A percentile compares a stretch with the other conserved stretches of the same genome.
Evolutionary conservation across 2,113 vertebrate genomes (phyloP).

Genomic region (Chelonoidis abingdonii): DNA sequence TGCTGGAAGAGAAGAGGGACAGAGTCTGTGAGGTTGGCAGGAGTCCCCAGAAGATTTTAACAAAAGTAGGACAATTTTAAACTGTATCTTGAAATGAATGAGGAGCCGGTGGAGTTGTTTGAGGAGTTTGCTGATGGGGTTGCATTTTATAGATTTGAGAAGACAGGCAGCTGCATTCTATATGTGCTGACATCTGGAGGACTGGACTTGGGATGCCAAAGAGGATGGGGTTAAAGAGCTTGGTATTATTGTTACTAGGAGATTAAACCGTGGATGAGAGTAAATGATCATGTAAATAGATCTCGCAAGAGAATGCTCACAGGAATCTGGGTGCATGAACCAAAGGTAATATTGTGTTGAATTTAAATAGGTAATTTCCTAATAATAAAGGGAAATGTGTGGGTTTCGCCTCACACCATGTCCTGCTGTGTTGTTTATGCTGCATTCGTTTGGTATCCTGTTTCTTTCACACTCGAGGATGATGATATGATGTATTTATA

Average conservation of each 20-base stretch:
- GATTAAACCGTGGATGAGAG: background rate
- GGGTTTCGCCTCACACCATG: rapidly evolving
- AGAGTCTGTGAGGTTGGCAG: background rate
- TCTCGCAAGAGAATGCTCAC: background rate
- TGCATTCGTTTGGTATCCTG: background rate
- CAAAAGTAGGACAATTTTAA: background rate
- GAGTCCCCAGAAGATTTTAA: background rate
- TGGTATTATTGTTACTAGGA: background rate
- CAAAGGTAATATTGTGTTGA: background rate
- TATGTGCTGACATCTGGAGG: background rate
- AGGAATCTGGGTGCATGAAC: rapidly evolving
- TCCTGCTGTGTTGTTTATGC: background rate
- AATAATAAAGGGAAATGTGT: background rate
- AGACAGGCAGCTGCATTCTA: background rate
- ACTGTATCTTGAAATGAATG: background rate
- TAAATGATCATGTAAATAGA: background rate
- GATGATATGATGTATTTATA: background rate
- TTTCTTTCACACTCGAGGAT: background rate
- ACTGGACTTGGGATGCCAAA: background rate
- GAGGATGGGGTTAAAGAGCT: background rate
- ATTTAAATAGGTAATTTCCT: background rate
- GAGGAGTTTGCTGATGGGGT: background rate
- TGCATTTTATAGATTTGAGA: rapidly evolving
- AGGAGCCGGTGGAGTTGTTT: background rate
- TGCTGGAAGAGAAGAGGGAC: background rate